A percentile compares a stretch with the other conserved stretches of the same genome.
Evolutionary conservation across 2,888 invertebrate genomes (phyloP).

Genomic region (Clusia tigrina): DNA sequence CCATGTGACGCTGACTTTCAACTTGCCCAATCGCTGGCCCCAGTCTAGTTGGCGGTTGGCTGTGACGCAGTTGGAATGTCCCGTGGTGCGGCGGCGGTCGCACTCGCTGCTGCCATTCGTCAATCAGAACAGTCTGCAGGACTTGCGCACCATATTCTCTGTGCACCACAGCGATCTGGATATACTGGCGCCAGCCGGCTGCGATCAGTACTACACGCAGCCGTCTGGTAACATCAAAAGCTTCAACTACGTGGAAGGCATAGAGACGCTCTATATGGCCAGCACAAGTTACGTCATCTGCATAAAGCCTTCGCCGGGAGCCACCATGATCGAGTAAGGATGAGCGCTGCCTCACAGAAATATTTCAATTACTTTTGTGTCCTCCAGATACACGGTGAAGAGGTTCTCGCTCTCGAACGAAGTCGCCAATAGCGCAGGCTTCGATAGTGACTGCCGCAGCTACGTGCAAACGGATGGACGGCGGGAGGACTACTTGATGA

Average conservation of each 20-base stretch:
- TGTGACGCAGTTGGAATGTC: slow-evolving; percentile 71
- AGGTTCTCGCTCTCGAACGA: slow-evolving; percentile 50
- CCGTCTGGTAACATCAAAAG: slow-evolving; percentile 67
- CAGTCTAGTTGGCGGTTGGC: slow-evolving; percentile 68
- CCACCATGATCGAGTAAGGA: slow-evolving; percentile 55
- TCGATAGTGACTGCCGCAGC: slow-evolving; percentile 67
- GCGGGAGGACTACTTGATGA: slow-evolving; percentile 67
- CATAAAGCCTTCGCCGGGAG: slow-evolving; percentile 65
- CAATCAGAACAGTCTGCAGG: slow-evolving; percentile 48
- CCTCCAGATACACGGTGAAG: slow-evolving; percentile 46
- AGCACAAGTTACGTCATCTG: slow-evolving; percentile 72
- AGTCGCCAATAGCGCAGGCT: slow-evolving; percentile 38
- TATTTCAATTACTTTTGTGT: not conserved
- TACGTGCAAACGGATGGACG: slow-evolving; percentile 66
- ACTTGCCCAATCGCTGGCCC: slow-evolving; percentile 62
- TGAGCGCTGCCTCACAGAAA: no score
- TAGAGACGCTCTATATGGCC: slow-evolving; percentile 67
- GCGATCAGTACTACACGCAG: slow-evolving; percentile 73
- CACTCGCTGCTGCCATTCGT: slow-evolving; percentile 34
- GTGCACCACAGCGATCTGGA: slow-evolving; percentile 52
- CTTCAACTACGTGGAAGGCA: slow-evolving; percentile 70
- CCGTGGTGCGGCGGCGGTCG: slow-evolving; percentile 35
- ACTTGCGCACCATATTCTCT: slow-evolving; percentile 52
- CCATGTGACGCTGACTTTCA: slow-evolving; percentile 64
- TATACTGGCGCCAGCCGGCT: slow-evolving; percentile 70